Conservation (phyloP, 2,113 vertebrate species). For the Aegypius monachus region DNA sequence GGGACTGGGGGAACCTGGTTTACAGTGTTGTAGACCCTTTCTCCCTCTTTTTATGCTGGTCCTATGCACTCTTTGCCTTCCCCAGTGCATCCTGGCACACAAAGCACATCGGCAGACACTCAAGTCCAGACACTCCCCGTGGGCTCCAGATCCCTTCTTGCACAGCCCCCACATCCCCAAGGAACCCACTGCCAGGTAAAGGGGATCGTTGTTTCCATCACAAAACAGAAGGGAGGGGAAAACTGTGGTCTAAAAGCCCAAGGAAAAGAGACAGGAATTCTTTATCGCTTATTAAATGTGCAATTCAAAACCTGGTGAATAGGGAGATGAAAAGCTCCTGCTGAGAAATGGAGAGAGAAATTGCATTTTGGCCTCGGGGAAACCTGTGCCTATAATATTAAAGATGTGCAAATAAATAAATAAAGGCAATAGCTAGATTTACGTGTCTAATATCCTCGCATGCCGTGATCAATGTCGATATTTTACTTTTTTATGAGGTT, state of each 20-base stretch:
- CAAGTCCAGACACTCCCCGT: neutral
- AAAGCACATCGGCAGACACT: neutral
- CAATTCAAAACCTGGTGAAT: constrained; percentile 62
- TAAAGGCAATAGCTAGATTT: constrained; percentile 3
- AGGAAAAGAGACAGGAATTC: constrained; percentile 47
- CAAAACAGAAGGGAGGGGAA: neutral
- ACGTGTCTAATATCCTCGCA: constrained; percentile 30
- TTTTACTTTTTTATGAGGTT: constrained; percentile 59
- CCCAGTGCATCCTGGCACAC: neutral
- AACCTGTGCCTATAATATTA: constrained; percentile 31
- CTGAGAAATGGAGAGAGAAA: constrained; percentile 55
- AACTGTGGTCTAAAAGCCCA: neutral
- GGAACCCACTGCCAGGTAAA: neutral
- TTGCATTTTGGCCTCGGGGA: constrained; percentile 30
- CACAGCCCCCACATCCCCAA: neutral
- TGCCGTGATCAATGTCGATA: neutral
- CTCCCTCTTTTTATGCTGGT: neutral
- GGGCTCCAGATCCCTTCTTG: neutral
- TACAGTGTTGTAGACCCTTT: neutral
- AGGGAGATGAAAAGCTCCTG: constrained; percentile 55
- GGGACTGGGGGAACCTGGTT: neutral
- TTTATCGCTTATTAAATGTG: constrained; percentile 65
- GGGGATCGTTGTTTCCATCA: neutral
- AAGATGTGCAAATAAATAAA: constrained; percentile 46
- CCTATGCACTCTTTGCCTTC: neutral